Percentiles rank a stretch among this genome's conserved stretches.
phyloP scores from a whole-genome alignment of 2,888 invertebrate genomes.

The Anoplius nigerrimus region DNA sequence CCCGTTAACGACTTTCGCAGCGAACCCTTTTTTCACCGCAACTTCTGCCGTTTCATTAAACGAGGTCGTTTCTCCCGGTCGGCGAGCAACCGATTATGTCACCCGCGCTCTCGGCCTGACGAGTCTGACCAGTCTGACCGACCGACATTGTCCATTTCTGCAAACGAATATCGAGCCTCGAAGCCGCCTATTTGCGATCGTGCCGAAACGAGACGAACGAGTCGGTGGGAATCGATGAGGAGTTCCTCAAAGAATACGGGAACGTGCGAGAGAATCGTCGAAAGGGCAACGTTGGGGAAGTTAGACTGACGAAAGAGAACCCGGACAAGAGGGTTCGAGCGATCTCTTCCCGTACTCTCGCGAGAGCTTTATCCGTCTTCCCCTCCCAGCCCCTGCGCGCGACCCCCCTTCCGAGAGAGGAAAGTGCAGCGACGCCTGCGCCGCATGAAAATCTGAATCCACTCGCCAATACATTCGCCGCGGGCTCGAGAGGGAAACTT shows the following conservation, averaged over 20 bases:
- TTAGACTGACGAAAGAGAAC: neutral
- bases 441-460: constrained; percentile 7
- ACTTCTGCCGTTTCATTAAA: too few relatives aligned
- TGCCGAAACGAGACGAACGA: too few relatives aligned
- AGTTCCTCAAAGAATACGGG: too few relatives aligned
- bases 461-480: neutral
- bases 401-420: neutral
- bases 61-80: neutral
- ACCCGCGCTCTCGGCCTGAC: too few relatives aligned
- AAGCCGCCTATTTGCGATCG: too few relatives aligned
- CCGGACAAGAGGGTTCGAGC: neutral
- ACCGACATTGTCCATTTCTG: too few relatives aligned
- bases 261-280: constrained; percentile 8
- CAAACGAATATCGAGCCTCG: too few relatives aligned
- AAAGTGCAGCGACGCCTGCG: neutral
- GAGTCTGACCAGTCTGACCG: too few relatives aligned
- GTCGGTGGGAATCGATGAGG: too few relatives aligned
- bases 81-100: too few relatives aligned
- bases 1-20: too few relatives aligned
- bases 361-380: neutral
- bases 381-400: neutral
- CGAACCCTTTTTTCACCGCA: too few relatives aligned
- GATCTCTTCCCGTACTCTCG: neutral
- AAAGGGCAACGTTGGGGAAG: neutral
- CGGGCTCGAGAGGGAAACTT: neutral